A percentile compares a stretch with the other conserved stretches of the same genome.
Conservation (phyloP, 1,140 invertebrate species). For the Brachionus rotundiformis region DNA sequence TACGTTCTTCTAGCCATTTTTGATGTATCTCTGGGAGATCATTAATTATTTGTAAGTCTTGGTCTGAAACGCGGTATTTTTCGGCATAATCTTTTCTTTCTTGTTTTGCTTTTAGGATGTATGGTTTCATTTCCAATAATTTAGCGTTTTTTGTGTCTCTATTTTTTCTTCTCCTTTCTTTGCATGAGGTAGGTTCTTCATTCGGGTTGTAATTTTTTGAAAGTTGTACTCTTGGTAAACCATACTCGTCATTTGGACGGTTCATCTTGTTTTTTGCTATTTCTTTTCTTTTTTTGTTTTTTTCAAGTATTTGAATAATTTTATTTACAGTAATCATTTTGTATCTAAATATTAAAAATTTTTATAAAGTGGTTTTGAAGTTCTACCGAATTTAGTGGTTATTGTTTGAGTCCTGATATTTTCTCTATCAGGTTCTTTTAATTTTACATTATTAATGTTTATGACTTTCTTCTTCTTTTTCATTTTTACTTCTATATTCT, state of each 20-base stretch:
- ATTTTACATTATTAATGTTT: conserved; percentile 3
- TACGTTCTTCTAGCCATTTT: neutral
- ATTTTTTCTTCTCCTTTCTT: neutral
- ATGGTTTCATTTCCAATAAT: neutral
- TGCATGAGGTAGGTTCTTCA: neutral
- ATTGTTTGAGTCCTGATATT: neutral
- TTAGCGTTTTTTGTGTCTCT: conserved; percentile 2
- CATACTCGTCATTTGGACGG: neutral
- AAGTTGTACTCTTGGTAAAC: neutral
- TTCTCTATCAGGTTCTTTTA: neutral
- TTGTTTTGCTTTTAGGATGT: neutral
- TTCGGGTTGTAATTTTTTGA: neutral
- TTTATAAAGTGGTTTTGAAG: conserved; percentile 4
- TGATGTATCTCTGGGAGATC: neutral
- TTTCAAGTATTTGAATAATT: neutral
- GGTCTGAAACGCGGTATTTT: neutral
- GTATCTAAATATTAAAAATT: neutral
- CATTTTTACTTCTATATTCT: neutral
- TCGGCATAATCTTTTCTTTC: neutral
- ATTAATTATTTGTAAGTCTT: neutral
- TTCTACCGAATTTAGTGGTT: neutral
- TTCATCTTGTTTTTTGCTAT: neutral
- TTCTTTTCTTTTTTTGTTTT: conserved; percentile 5
- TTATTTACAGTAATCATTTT: neutral
- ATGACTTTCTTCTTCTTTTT: neutral